Conservation (phyloP, 1,140 invertebrate species). For the Pollicipes pollicipes region DNA sequence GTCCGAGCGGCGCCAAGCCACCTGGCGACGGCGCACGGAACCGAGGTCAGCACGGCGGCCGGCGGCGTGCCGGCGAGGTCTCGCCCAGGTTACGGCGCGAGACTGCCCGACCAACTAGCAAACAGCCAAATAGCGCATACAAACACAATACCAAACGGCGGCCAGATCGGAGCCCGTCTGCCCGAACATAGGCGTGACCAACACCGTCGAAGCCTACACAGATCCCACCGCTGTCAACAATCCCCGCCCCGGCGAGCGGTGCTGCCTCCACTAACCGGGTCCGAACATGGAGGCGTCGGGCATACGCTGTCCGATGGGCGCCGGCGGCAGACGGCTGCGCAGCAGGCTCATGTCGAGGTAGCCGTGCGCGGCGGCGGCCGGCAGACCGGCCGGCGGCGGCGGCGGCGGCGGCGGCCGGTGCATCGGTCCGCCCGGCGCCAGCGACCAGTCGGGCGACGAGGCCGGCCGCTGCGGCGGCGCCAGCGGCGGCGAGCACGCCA, state of each 20-base stretch:
- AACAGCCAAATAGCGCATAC: too few species aligned
- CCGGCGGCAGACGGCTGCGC: constrained; percentile 16
- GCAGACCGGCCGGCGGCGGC: constrained; percentile 22
- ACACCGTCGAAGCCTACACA: too few species aligned
- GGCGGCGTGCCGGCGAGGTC: too few species aligned
- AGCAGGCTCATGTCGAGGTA: background rate
- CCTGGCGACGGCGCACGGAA: too few species aligned
- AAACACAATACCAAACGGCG: too few species aligned
- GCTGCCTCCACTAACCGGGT: background rate
- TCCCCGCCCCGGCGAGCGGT: background rate
- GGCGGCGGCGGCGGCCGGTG: constrained; percentile 19
- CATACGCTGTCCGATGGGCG: constrained; percentile 13
- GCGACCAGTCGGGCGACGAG: constrained; percentile 17
- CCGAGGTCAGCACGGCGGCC: too few species aligned
- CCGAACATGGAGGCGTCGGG: constrained; percentile 7
- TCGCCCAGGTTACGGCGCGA: constrained; percentile 10
- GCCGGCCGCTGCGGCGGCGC: constrained; percentile 3
- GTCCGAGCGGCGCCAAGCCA: background rate
- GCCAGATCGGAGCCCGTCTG: too few species aligned
- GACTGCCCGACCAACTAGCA: too few species aligned
- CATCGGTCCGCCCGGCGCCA: constrained; percentile 15
- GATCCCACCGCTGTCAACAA: too few species aligned
- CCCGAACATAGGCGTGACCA: too few species aligned
- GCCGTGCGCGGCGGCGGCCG: constrained; percentile 11
- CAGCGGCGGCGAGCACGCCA: constrained; percentile 11